phyloP scores from a whole-genome alignment of 2,797 vertebrate species.

The Vultur gryphus region DNA sequence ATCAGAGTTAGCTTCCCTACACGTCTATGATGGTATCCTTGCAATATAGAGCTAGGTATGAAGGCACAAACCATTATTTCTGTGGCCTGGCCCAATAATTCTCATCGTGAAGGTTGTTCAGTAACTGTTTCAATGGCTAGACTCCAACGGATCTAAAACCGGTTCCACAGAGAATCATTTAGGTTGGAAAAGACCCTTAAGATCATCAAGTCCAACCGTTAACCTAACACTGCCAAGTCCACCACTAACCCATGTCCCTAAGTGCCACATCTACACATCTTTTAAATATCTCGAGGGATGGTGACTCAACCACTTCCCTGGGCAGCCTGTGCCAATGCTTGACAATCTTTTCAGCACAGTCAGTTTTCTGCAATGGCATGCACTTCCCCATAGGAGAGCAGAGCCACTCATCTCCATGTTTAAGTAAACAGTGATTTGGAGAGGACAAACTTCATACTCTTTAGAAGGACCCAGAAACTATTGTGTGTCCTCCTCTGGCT shows the following conservation, averaged over 20 bases:
- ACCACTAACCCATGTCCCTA: background rate
- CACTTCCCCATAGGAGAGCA: background rate
- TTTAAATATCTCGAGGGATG: background rate
- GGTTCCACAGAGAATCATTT: background rate
- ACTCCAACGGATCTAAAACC: background rate
- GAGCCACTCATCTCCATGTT: background rate
- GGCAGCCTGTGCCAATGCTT: background rate
- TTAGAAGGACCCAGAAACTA: background rate
- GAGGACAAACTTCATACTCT: background rate
- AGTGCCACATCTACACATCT: background rate
- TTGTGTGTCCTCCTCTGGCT: background rate
- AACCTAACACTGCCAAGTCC: background rate
- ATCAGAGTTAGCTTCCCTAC: background rate
- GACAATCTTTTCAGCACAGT: background rate
- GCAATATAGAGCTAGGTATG: rapidly evolving
- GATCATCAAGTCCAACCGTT: background rate
- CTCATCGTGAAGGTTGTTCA: background rate
- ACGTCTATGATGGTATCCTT: rapidly evolving
- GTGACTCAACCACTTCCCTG: background rate
- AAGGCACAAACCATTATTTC: background rate
- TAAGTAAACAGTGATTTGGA: background rate
- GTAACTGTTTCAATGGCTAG: background rate
- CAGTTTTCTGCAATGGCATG: background rate
- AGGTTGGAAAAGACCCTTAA: background rate
- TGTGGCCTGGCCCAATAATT: background rate